Percentiles rank a stretch among this genome's conserved stretches.
phyloP scores from a whole-genome alignment of 1,140 invertebrate species.

The Solenopsis invicta region DNA sequence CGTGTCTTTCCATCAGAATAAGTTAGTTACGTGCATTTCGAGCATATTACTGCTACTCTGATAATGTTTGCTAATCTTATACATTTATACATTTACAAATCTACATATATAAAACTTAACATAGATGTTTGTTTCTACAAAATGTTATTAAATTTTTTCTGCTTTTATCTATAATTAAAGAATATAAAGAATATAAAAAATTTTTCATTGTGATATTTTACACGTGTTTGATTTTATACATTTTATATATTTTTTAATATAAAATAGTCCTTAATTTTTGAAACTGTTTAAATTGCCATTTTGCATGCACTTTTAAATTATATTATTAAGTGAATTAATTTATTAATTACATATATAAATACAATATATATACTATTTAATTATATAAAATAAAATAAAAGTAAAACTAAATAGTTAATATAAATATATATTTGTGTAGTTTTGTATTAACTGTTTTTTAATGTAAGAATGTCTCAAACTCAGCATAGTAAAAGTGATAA shows the following conservation, averaged over 20 bases:
- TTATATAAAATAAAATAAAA: too few species aligned
- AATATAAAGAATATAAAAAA: not conserved
- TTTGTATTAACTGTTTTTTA: not conserved
- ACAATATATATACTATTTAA: too few species aligned
- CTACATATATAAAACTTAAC: not conserved
- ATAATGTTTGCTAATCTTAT: slow-evolving; percentile 28
- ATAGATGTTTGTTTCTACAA: not conserved
- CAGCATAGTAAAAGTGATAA: not conserved
- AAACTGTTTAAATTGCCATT: not conserved
- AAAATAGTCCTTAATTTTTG: not conserved
- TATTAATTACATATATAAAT: too few species aligned
- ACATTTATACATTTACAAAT: not conserved
- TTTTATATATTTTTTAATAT: not conserved
- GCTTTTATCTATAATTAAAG: not conserved
- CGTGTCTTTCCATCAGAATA: not conserved
- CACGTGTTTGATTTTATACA: not conserved
- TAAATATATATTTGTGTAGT: not conserved
- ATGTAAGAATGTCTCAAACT: not conserved
- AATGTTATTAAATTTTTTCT: not conserved
- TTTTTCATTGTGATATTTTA: not conserved
- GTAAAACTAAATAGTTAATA: not conserved
- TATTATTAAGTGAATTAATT: not conserved
- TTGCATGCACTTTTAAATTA: not conserved
- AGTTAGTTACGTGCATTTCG: slow-evolving; percentile 14
- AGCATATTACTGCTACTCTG: not conserved